Evolutionary conservation across 2,888 invertebrate genomes (phyloP).

Genomic region (Cotesia congregata): DNA sequence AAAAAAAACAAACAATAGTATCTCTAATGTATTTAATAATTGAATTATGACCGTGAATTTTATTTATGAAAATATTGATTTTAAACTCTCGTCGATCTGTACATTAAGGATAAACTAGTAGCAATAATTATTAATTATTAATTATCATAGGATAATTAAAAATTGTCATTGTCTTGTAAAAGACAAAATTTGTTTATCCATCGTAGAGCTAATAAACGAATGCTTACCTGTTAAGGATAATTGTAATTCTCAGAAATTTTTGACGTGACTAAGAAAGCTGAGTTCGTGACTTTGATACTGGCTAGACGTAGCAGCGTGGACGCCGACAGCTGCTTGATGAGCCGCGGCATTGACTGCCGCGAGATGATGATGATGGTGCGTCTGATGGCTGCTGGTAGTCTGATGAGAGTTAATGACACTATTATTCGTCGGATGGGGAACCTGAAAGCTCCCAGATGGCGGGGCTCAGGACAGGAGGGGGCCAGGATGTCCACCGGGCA

Average conservation of each 20-base stretch:
- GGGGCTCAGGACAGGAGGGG: constrained; percentile 71
- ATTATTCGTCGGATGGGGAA: constrained; percentile 66
- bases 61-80: constrained; percentile 27
- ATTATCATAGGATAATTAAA: background rate
- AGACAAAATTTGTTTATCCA: background rate
- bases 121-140: background rate
- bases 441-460: constrained; percentile 70
- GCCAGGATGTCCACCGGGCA: constrained; percentile 66
- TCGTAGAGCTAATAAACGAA: constrained; percentile 1
- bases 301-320: constrained; percentile 61
- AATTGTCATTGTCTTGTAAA: background rate
- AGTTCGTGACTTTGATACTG: constrained; percentile 68
- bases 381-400: constrained; percentile 52
- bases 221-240: constrained; percentile 59
- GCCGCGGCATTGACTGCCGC: constrained; percentile 61
- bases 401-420: constrained; percentile 65
- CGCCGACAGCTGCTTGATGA: constrained; percentile 60
- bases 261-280: constrained; percentile 65
- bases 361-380: constrained; percentile 63
- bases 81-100: background rate
- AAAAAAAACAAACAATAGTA: constrained; percentile 45
- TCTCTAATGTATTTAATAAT: constrained; percentile 41
- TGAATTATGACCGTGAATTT: constrained; percentile 7
- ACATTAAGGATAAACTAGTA: background rate
- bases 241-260: constrained; percentile 66